Percentiles rank a stretch among this genome's conserved stretches.
phyloP scores from a whole-genome alignment of 2,797 vertebrate genomes.

The Malurus splendens region DNA sequence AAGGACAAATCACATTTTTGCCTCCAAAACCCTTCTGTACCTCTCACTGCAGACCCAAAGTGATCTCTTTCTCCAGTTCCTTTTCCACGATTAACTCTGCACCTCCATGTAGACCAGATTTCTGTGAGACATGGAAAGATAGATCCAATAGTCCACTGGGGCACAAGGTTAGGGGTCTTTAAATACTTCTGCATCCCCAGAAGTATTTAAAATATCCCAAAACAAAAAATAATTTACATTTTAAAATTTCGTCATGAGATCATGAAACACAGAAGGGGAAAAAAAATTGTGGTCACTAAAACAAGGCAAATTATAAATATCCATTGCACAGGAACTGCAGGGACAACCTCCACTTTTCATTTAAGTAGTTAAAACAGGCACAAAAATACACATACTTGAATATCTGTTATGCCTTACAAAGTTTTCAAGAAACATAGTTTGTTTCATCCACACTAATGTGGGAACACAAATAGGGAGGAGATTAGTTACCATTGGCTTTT shows the following conservation, averaged over 20 bases:
- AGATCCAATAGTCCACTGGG: background rate
- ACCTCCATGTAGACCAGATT: background rate
- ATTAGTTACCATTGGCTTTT: background rate
- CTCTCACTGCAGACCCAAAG: background rate
- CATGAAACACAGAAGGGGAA: background rate
- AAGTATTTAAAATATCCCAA: background rate
- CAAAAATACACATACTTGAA: background rate
- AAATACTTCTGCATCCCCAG: background rate
- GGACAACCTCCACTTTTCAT: background rate
- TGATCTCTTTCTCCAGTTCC: background rate
- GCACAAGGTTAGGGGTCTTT: background rate
- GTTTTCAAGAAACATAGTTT: background rate
- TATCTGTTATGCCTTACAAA: background rate
- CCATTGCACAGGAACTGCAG: background rate
- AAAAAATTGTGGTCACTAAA: background rate
- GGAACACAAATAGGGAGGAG: background rate
- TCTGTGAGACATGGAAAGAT: background rate
- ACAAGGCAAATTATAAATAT: background rate
- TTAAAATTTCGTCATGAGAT: background rate
- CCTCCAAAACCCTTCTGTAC: background rate
- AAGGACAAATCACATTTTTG: background rate
- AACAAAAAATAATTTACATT: fast-evolving
- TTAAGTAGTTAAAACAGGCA: background rate
- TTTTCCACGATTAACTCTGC: background rate
- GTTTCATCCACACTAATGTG: background rate